Evolutionary conservation across 30 jellyfish, hydroid and myxozoan genomes (phyloP), one percentile per base, ranked within the genome.

Genomic region (Pseudorhiza aurosa): DNA sequence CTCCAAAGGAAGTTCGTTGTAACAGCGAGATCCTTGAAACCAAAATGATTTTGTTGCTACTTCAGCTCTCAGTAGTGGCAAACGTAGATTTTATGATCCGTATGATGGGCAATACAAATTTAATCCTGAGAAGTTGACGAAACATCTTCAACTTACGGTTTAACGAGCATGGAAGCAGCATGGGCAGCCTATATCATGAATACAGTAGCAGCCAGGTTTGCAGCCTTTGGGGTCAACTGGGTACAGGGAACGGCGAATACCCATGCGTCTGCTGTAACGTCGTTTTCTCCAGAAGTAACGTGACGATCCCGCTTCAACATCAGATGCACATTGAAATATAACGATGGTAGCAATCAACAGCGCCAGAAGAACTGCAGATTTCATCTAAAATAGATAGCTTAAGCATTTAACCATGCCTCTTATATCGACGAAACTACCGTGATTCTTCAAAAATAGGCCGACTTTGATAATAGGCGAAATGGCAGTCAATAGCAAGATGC

Each of bases 331-430:
- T 24, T 63, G 76, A 24, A 63, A 24, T 3, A 63, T 10, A 21
- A 63, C 32, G n/a, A 42, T 8, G 30, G 57, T 12, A 15, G 18
- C 58, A 10, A 63, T 28, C 8, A 63, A 26, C 8, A 32, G 58
- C 4, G 35, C 76, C 58, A 63, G 14, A 17, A 63, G 57, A 32
- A 63, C 26, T 32, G 76, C 76, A 63, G 58, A 14, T 14, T 63
- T 63, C 76, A 63, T 63, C 18, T 63, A n/a, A n/a, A n/a, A n/a
- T n/a, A n/a, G n/a, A n/a, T n/a, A n/a, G n/a, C n/a, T n/a, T n/a
- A n/a, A n/a, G n/a, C n/a, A n/a, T n/a, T n/a, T n/a, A n/a, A n/a
- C n/a, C n/a, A n/a, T n/a, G n/a, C n/a, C n/a, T n/a, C n/a, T n/a
- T n/a, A n/a, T n/a, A n/a, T n/a, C n/a, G n/a, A n/a, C n/a, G n/a